Base-by-base conservation (phyloP, 37 sponge, comb jelly and placozoan species). In the Tethya wilhelma region DNA sequence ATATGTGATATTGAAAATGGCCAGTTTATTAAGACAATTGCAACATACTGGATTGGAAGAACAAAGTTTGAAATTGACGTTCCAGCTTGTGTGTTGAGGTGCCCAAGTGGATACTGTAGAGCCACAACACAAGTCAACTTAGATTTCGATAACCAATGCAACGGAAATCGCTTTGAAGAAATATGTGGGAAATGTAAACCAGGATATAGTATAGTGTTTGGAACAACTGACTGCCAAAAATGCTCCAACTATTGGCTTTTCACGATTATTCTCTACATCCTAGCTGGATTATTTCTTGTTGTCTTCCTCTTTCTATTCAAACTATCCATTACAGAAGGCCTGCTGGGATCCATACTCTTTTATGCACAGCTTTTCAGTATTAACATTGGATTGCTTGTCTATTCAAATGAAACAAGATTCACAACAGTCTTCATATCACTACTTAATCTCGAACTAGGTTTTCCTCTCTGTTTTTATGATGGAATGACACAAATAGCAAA, bases 241-340 rank as follows among this genome's bases (percentile, higher is more conserved):
- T 69, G 70, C 70, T 69, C 70, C 42, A 69, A 69, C 41, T 39
- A 43, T 4, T 69, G 70, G 70, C 70, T 69, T 19, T 69, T 42
- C 70, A 39, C 44, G 25, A 39, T 69, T 8, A 1, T 69, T 3
- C 44, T 69, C 2, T 69, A 43, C 44, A 3, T 14, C 17, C 17
- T 38, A 2, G 44, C 25, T 4, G 70, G 70, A 8, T 1, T 69
- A 1, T 23, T 69, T 2, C 11, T 2, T 1, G 70, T 69, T 4
- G 44, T 69, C 2, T 2, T 38, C 41, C 7, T 39, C 23, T 42
- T 40, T 40, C 17, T 40, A 2, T 44, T 69, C 29, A 42, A 11
- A 43, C 70, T 69, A 25, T 42, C 70, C 8, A 36, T 67, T 23
- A 23, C 68, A 30, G 17, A 30, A 8, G 68, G 68, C 11, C 38